Percentiles rank a stretch among this genome's conserved stretches.
These are phyloP conservation scores for Ganaspis brasiliensis DNA, from an alignment of 2,888 invertebrate species.

Conservation along the genomic window DNA sequence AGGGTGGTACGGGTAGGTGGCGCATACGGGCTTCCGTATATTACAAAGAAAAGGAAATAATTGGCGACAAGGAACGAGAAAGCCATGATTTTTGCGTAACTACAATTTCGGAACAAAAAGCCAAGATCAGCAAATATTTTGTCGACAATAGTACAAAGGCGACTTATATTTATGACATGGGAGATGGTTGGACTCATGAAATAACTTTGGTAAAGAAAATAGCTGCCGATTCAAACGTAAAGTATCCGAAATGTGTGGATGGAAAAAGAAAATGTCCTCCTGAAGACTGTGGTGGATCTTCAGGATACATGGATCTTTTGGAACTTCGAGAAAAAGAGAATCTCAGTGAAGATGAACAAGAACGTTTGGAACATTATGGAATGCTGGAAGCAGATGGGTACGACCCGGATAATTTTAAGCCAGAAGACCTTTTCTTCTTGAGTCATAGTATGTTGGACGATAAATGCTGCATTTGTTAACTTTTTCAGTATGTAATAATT, in stretches of 20 bases:
- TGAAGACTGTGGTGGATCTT: constrained; percentile 26
- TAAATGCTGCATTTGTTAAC: too few relatives aligned
- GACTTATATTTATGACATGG: constrained; percentile 11
- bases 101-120: neutral
- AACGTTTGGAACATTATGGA: neutral
- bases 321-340: neutral
- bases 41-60: too few relatives aligned
- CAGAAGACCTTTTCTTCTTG: neutral
- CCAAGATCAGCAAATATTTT: constrained; percentile 1
- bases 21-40: too few relatives aligned
- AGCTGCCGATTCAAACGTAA: neutral
- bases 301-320: constrained; percentile 3
- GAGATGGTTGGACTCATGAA: constrained; percentile 21
- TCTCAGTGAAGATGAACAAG: neutral
- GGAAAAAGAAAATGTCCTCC: constrained; percentile 41
- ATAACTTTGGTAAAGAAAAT: neutral
- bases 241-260: constrained; percentile 24
- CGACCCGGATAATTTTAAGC: neutral
- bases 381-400: neutral
- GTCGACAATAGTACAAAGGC: neutral
- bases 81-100: neutral
- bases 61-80: neutral
- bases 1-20: too few relatives aligned
- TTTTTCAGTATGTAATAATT: too few relatives aligned
- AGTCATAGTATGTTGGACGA: too few relatives aligned